Base-by-base conservation (phyloP, 2,113 vertebrate species). In the Phalacrocorax carbo region DNA sequence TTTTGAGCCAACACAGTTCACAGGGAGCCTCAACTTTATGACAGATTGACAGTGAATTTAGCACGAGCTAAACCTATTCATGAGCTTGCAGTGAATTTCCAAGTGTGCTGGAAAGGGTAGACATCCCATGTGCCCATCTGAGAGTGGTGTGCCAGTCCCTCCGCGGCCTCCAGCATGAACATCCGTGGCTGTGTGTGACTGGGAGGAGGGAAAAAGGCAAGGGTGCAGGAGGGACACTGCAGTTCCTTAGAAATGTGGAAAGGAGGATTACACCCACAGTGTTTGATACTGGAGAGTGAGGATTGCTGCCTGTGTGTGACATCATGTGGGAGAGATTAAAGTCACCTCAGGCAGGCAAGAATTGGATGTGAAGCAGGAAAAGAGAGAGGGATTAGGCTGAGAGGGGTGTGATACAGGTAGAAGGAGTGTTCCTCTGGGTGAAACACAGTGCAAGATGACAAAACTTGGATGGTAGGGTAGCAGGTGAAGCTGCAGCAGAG, bases 301-400 rank as follows among this genome's bases (percentile, higher is more conserved):
- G 84, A 90, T 95, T 95, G 81, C 66, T 91, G 91, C 36, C 51
- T 92, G 12, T 42, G 42, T 54, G 78, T 89, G 66, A 91, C 91
- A 58, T 23, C 0, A 62, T 9, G 52, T 90, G 55, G 78, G 83
- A 94, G 91, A 89, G 83, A 92, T 94, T 92, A 70, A 79, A 91
- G 89, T 77, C 86, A 88, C 38, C 13, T 54, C 6, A 44, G 55
- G 86, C 86, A 91, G 68, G 75, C 66, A 54, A 73, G 62, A 82
- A 66, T 16, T 55, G 34, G 8, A 19, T 65, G 49, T 72, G 70
- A 89, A 94, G 81, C 22, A 58, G 57, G 55, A 46, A 90, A 82
- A 86, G 46, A 78, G 79, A 88, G 26, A n/a, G 38, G 11, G 32
- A 65, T 82, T 81, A 81, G 55, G 25, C 11, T 76, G 69, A 11